A percentile compares a stretch with the other conserved stretches of the same genome.
Conservation (phyloP, 2,888 invertebrate species). For the Tupiocoris notatus region DNA sequence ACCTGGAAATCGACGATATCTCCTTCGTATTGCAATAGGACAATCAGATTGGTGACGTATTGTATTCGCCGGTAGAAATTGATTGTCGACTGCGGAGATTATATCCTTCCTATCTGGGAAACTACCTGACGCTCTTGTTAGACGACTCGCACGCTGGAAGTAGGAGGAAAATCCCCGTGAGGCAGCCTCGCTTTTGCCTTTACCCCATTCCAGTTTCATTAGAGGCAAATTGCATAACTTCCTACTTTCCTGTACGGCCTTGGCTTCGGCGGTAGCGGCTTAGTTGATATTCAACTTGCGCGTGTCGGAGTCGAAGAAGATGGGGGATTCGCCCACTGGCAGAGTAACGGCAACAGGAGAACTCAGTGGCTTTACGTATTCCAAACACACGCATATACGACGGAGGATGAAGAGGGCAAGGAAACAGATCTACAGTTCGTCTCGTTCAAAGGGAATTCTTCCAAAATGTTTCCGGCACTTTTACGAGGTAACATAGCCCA, state of each 20-base stretch:
- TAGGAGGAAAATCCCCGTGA: background rate
- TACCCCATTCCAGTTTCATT: conserved; percentile 25
- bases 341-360: no score
- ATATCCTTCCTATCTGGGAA: background rate
- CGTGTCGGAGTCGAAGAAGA: background rate
- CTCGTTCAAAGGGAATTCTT: background rate
- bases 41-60: background rate
- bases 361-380: background rate
- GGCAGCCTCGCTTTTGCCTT: background rate
- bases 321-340: no score
- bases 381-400: background rate
- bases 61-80: background rate
- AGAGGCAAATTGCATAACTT: conserved; percentile 30
- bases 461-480: background rate
- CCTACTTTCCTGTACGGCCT: background rate
- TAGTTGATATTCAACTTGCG: background rate
- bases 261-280: background rate
- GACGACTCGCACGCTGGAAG: no score
- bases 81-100: background rate
- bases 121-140: no score
- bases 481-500: no score
- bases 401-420: background rate
- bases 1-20: no score
- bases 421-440: background rate
- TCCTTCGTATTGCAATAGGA: background rate